Evolutionary conservation across 2,113 vertebrate genomes (phyloP).

Genomic region (Leucopsar rothschildi): DNA sequence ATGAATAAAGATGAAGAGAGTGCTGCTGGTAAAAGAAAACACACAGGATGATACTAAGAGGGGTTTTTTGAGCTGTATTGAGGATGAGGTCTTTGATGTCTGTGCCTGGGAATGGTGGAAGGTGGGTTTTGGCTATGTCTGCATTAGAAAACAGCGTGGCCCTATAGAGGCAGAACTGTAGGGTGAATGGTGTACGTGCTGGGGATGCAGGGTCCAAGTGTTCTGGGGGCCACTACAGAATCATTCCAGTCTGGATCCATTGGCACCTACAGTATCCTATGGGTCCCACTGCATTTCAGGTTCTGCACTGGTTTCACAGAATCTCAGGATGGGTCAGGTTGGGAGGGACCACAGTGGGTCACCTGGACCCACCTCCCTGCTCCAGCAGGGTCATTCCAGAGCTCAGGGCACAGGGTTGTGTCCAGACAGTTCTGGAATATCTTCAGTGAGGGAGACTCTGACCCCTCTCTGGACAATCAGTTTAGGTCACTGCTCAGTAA

Average conservation of each 20-base stretch:
- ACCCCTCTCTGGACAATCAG: background rate
- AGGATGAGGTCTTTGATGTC: background rate
- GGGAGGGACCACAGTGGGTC: background rate
- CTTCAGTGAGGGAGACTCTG: background rate
- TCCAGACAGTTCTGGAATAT: background rate
- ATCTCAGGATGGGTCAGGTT: background rate
- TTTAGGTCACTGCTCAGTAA: background rate
- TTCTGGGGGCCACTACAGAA: background rate
- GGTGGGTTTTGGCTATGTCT: background rate
- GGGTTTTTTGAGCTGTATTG: rapidly evolving
- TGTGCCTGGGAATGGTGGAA: background rate
- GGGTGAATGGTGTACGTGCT: background rate
- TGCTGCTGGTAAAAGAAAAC: background rate
- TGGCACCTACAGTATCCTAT: rapidly evolving
- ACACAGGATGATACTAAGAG: background rate
- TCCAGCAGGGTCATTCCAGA: background rate
- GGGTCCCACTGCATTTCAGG: background rate
- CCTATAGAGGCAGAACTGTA: background rate
- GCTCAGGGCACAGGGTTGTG: background rate
- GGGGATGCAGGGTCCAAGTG: background rate
- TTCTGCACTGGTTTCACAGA: background rate
- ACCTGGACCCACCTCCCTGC: rapidly evolving
- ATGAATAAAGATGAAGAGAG: background rate
- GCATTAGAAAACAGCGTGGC: background rate
- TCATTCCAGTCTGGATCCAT: background rate